phyloP scores from a whole-genome alignment of 2,797 vertebrate genomes.

The Alectoris magna region DNA sequence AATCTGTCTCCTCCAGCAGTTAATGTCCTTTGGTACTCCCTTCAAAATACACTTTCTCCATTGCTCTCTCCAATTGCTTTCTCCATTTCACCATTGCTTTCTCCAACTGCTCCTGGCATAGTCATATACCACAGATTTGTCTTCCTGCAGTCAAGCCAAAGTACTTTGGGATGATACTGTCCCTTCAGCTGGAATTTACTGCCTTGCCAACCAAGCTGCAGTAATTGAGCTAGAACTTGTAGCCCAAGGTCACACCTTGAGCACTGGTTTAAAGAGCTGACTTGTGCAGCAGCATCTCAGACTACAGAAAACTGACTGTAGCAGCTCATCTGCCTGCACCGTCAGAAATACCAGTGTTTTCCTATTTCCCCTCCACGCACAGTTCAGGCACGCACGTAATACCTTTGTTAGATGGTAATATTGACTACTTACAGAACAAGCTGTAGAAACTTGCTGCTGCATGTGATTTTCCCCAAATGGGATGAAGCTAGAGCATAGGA shows the following conservation, averaged over 20 bases:
- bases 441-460: too few species aligned
- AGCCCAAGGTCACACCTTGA: background rate
- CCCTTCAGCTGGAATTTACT: background rate
- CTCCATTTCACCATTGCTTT: too few species aligned
- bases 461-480: too few species aligned
- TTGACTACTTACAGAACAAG: too few species aligned
- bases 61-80: too few species aligned
- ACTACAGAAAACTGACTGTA: background rate
- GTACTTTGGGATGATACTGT: background rate
- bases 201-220: background rate
- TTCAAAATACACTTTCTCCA: background rate
- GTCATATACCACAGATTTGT: background rate
- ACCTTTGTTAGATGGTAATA: too few species aligned
- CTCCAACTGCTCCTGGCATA: background rate
- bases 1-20: background rate
- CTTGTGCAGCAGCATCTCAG: background rate
- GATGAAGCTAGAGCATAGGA: too few species aligned
- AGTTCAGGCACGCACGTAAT: background rate
- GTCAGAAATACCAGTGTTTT: background rate
- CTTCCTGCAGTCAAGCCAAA: background rate
- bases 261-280: background rate
- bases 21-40: background rate
- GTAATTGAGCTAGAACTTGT: background rate
- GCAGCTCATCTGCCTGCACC: background rate
- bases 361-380: background rate